A percentile compares a stretch with the other conserved stretches of the same genome.
These are phyloP conservation scores for Petaurus breviceps DNA, from an alignment of 2,113 vertebrate genomes.

Conservation along the genomic window DNA sequence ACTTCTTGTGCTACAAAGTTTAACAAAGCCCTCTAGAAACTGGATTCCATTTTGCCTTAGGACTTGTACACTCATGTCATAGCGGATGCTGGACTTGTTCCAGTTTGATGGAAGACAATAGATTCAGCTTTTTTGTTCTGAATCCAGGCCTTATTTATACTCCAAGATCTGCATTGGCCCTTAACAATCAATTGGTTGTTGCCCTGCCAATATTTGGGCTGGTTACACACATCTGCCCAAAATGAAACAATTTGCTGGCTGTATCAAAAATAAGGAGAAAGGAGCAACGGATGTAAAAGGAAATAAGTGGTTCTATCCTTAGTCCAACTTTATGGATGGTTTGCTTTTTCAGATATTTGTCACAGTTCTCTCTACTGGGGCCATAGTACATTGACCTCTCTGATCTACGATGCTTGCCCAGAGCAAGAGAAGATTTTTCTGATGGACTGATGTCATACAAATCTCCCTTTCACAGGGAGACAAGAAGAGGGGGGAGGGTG, in stretches of 20 bases:
- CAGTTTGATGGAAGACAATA: slow-evolving; percentile 61
- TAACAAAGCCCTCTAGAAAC: slow-evolving; percentile 20
- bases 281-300: slow-evolving; percentile 74
- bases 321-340: slow-evolving; percentile 58
- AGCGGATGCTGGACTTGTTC: slow-evolving; percentile 34
- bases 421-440: slow-evolving; percentile 65
- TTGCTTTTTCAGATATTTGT: slow-evolving; percentile 65
- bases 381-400: slow-evolving; percentile 63
- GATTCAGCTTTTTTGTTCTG: slow-evolving; percentile 53
- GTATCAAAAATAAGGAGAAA: slow-evolving; percentile 73
- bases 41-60: slow-evolving; percentile 21
- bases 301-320: slow-evolving; percentile 58
- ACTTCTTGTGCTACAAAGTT: slow-evolving; percentile 40
- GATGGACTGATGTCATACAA: slow-evolving; percentile 61
- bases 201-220: slow-evolving; percentile 59
- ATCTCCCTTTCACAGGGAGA: slow-evolving; percentile 60
- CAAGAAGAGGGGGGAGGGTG: slow-evolving; percentile 2
- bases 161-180: slow-evolving; percentile 57
- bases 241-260: slow-evolving; percentile 79
- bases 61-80: not conserved
- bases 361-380: slow-evolving; percentile 6
- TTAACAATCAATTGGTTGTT: slow-evolving; percentile 80
- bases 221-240: slow-evolving; percentile 78
- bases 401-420: slow-evolving; percentile 54
- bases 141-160: slow-evolving; percentile 64